Conservation (phyloP, 2,888 invertebrate species). For the Chrysotoxum bicinctum region DNA sequence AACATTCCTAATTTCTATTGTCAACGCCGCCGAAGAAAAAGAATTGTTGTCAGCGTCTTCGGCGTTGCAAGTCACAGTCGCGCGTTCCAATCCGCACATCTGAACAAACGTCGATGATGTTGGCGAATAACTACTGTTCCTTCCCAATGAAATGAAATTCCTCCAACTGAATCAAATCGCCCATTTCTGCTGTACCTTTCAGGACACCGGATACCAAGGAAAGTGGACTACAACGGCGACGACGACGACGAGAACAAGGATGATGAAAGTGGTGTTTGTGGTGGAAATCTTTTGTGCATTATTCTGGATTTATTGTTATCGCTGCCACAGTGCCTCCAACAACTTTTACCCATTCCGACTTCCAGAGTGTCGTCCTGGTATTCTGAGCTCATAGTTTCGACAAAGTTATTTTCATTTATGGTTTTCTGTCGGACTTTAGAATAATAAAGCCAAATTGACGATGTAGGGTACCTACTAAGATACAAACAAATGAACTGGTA, state of each 20-base stretch:
- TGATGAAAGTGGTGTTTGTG: constrained; percentile 57
- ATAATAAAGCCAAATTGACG: constrained; percentile 52
- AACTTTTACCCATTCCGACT: neutral
- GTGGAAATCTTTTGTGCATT: constrained; percentile 63
- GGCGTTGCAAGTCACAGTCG: constrained; percentile 39
- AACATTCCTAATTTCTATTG: constrained; percentile 64
- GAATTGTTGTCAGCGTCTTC: constrained; percentile 36
- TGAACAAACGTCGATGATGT: constrained; percentile 54
- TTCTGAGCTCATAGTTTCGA: constrained; percentile 37
- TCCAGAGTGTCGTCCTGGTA: neutral
- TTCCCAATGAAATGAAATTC: constrained; percentile 36
- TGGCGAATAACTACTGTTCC: constrained; percentile 3
- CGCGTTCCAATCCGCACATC: constrained; percentile 20
- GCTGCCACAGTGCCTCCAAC: constrained; percentile 3
- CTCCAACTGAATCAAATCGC: constrained; percentile 66
- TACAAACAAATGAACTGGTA: neutral
- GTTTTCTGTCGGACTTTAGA: constrained; percentile 44
- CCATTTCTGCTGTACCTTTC: constrained; percentile 39
- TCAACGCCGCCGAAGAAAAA: constrained; percentile 53
- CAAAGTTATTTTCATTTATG: constrained; percentile 68
- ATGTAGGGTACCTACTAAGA: neutral
- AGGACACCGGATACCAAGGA: constrained; percentile 34
- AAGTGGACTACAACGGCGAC: neutral
- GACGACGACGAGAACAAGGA: constrained; percentile 32
- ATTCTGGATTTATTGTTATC: constrained; percentile 66